phyloP scores from a whole-genome alignment of 1,140 invertebrate genomes.

The Trachelipus rathkii region DNA sequence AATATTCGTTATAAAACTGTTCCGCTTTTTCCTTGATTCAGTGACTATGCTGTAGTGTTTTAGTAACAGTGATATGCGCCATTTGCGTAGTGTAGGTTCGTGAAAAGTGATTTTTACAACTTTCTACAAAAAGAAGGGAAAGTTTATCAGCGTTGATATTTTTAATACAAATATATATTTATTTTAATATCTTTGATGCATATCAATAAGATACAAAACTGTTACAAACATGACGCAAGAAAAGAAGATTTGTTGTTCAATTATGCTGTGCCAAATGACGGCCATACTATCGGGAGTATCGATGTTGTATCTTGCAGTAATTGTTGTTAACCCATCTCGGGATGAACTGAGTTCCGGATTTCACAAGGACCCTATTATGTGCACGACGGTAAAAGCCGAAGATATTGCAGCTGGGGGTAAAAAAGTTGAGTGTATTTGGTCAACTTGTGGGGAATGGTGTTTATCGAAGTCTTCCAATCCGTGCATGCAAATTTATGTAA shows the following conservation, averaged over 20 bases:
- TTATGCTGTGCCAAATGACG: constrained; percentile 88
- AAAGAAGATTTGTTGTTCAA: constrained; percentile 76
- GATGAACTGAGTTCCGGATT: constrained; percentile 75
- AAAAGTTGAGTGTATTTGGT: constrained; percentile 59
- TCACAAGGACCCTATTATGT: constrained; percentile 76
- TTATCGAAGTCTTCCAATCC: constrained; percentile 80
- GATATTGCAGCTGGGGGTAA: constrained; percentile 26
- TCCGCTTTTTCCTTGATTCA: neutral
- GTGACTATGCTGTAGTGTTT: neutral
- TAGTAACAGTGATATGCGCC: neutral
- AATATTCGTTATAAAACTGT: no score
- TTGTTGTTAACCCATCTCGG: constrained; percentile 80
- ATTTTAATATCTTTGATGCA: neutral
- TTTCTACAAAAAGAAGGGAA: neutral
- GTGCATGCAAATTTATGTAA: constrained; percentile 82
- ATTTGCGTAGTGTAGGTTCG: neutral
- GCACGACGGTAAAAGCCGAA: constrained; percentile 72
- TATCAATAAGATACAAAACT: neutral
- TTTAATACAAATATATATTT: neutral
- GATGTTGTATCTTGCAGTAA: constrained; percentile 78
- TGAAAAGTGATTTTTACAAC: neutral
- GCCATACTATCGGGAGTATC: constrained; percentile 73
- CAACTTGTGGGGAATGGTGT: constrained; percentile 85
- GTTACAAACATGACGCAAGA: constrained; percentile 60
- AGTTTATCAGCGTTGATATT: neutral